phyloP scores from a whole-genome alignment of 2,113 vertebrate species.

The Brienomyrus brachyistius region DNA sequence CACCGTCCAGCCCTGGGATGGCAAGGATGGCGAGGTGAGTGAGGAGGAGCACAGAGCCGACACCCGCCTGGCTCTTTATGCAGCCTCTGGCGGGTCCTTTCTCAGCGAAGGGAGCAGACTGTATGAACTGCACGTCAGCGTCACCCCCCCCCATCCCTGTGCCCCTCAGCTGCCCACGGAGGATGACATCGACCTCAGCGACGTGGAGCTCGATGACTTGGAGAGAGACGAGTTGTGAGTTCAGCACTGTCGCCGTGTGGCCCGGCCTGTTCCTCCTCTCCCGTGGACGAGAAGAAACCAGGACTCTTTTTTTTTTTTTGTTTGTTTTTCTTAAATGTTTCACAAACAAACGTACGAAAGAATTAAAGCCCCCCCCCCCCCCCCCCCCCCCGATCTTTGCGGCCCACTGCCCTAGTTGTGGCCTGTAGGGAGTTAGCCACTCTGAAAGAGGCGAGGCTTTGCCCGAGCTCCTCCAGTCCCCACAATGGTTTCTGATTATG shows the following conservation, averaged over 20 bases:
- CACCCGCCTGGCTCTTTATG: background rate
- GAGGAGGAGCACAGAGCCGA: too few species aligned
- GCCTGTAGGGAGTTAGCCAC: background rate
- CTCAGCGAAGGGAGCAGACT: background rate
- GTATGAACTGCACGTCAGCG: background rate
- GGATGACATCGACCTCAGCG: conserved; percentile 92
- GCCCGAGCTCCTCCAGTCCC: background rate
- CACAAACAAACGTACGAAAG: background rate
- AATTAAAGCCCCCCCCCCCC: background rate
- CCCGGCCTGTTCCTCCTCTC: conserved; percentile 34
- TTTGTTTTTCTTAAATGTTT: conserved; percentile 15
- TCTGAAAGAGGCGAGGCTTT: background rate
- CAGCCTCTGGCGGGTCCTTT: background rate
- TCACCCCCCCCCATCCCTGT: too few species aligned
- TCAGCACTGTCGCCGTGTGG: background rate
- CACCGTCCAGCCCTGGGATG: conserved; percentile 80
- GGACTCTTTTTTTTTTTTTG: too few species aligned
- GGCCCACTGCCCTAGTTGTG: background rate
- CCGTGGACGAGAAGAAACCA: conserved; percentile 36
- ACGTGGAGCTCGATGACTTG: conserved; percentile 78
- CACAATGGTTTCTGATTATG: background rate
- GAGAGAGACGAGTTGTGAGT: conserved; percentile 41
- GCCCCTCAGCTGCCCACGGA: conserved; percentile 76
- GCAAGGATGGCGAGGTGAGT: conserved; percentile 88
- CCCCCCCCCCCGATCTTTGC: background rate